Evolutionary conservation across 1,140 invertebrate genomes (phyloP).

Genomic region (Maconellicoccus hirsutus): DNA sequence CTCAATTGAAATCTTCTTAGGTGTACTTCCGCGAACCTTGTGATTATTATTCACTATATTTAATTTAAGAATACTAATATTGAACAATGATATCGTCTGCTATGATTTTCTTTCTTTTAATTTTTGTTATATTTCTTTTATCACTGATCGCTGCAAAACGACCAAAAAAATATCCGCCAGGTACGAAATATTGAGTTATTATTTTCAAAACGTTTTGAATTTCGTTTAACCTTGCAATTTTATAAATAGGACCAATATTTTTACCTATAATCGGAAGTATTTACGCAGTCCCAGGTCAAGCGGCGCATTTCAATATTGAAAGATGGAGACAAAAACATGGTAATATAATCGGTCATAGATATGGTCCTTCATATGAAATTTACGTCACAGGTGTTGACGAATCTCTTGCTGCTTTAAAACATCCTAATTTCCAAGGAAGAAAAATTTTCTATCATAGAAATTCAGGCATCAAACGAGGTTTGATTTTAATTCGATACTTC

Average conservation of each 20-base stretch:
- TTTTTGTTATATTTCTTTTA: background rate
- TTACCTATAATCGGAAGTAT: conserved; percentile 16
- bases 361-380: background rate
- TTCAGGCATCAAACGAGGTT: background rate
- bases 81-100: background rate
- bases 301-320: conserved; percentile 23
- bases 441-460: background rate
- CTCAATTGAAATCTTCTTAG: too few relatives aligned
- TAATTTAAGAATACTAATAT: too few relatives aligned
- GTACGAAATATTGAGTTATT: background rate
- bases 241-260: conserved; percentile 22
- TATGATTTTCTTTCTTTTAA: background rate
- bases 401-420: conserved; percentile 26
- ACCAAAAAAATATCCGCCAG: background rate
- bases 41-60: too few relatives aligned
- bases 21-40: too few relatives aligned
- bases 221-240: too few relatives aligned
- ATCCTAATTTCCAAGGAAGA: conserved; percentile 28
- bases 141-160: background rate
- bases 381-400: conserved; percentile 25
- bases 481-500: background rate
- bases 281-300: conserved; percentile 11
- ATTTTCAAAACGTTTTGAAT: background rate
- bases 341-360: conserved; percentile 22
- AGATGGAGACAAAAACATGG: conserved; percentile 26